Percentiles rank a stretch among this genome's conserved stretches.
phyloP scores from a whole-genome alignment of 64 coral and sea anemone genomes.

The Orbicella faveolata region DNA sequence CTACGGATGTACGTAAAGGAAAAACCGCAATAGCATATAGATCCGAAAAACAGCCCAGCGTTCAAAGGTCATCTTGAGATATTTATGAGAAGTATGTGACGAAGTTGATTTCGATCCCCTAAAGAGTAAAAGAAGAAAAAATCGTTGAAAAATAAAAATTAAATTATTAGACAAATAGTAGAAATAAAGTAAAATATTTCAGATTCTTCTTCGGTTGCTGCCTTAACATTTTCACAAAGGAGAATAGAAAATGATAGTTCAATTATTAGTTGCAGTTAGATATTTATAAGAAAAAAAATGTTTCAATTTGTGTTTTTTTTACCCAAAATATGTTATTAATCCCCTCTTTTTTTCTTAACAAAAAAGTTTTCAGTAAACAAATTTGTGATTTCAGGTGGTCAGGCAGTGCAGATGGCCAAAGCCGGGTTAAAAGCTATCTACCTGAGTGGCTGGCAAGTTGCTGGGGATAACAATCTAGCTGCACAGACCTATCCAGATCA shows the following conservation, averaged over 20 bases:
- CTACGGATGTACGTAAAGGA: background rate
- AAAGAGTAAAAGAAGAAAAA: no score
- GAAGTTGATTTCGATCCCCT: background rate
- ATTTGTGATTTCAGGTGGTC: constrained; percentile 61
- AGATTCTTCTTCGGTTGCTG: no score
- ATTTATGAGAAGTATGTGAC: background rate
- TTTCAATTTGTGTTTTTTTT: no score
- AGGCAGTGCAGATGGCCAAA: constrained; percentile 98
- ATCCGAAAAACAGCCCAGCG: background rate
- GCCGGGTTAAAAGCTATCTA: constrained; percentile 95
- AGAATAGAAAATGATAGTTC: no score
- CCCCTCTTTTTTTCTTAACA: no score
- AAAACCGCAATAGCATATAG: background rate
- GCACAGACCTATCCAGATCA: constrained; percentile 97
- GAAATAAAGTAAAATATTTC: no score
- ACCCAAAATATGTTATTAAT: no score
- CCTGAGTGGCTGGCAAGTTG: constrained; percentile 99
- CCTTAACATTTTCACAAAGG: no score
- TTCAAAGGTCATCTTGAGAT: background rate
- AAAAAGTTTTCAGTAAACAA: background rate
- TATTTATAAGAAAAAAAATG: no score
- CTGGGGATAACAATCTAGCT: constrained; percentile 90
- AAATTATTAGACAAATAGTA: no score
- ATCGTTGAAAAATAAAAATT: no score
- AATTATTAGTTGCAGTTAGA: no score